phyloP scores from a whole-genome alignment of 1,140 invertebrate species.

The Aphidius gifuensis region DNA sequence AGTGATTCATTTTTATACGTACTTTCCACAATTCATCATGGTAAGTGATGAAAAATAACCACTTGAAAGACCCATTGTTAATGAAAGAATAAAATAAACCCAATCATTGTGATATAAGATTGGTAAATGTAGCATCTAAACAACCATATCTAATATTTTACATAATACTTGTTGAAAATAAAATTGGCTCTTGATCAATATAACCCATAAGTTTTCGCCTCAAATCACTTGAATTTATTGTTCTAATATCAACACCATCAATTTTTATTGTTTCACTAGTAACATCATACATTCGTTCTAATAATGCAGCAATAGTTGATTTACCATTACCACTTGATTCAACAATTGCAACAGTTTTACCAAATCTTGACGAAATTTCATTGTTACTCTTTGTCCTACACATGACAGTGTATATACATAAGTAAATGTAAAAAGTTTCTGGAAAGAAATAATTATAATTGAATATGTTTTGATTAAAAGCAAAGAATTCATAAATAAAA shows the following conservation, averaged over 20 bases:
- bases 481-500: constrained; percentile 7
- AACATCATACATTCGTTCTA: constrained; percentile 90
- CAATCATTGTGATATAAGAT: constrained; percentile 82
- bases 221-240: constrained; percentile 82
- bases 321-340: constrained; percentile 89
- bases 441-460: too few relatives aligned
- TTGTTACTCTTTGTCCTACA: constrained; percentile 83
- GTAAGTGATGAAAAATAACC: constrained; percentile 90
- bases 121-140: constrained; percentile 66
- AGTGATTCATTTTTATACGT: constrained; percentile 19
- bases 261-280: constrained; percentile 72
- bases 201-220: constrained; percentile 78
- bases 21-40: constrained; percentile 97
- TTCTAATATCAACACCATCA: constrained; percentile 72
- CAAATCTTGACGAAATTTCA: constrained; percentile 77
- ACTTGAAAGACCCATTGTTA: constrained; percentile 78
- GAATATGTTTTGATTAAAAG: too few relatives aligned
- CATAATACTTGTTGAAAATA: constrained; percentile 87
- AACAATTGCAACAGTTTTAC: constrained; percentile 87
- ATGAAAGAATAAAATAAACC: constrained; percentile 73
- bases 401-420: constrained; percentile 85
- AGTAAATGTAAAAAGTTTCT: constrained; percentile 81
- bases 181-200: constrained; percentile 89
- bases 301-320: constrained; percentile 80
- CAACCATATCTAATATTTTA: constrained; percentile 94